Evolutionary conservation across 2,797 vertebrate genomes (phyloP).

Genomic region (Eurystomus glaucurus): DNA sequence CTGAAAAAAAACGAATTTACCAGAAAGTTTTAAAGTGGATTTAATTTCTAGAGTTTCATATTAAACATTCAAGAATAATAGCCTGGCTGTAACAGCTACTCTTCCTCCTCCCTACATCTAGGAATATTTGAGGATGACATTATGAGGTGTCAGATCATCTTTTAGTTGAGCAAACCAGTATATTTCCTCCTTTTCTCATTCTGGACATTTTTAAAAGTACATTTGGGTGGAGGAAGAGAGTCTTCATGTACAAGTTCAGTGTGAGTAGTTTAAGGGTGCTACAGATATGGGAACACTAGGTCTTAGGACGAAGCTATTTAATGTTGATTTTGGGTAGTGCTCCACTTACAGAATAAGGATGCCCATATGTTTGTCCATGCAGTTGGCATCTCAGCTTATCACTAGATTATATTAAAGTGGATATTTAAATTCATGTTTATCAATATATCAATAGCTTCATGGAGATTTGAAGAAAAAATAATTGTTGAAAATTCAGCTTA

Average conservation of each 20-base stretch:
- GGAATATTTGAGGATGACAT: not conserved
- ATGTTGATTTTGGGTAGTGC: not conserved
- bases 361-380: not conserved
- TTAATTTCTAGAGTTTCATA: not conserved
- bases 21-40: not conserved
- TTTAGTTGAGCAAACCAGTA: not conserved
- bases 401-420: not conserved
- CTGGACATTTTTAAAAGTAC: not conserved
- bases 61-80: conserved; percentile 9
- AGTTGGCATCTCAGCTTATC: not conserved
- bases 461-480: not conserved
- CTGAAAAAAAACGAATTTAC: not conserved
- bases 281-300: not conserved
- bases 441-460: not conserved
- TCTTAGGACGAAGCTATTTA: not conserved
- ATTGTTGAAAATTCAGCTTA: not conserved
- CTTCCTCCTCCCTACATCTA: not conserved
- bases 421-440: not conserved
- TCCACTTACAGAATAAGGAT: not conserved
- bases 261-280: not conserved
- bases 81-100: not conserved
- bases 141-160: not conserved
- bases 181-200: not conserved
- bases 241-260: not conserved
- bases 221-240: not conserved